Evolutionary conservation across 1,140 invertebrate species (phyloP).

Genomic region (Scaptomyza graminum): DNA sequence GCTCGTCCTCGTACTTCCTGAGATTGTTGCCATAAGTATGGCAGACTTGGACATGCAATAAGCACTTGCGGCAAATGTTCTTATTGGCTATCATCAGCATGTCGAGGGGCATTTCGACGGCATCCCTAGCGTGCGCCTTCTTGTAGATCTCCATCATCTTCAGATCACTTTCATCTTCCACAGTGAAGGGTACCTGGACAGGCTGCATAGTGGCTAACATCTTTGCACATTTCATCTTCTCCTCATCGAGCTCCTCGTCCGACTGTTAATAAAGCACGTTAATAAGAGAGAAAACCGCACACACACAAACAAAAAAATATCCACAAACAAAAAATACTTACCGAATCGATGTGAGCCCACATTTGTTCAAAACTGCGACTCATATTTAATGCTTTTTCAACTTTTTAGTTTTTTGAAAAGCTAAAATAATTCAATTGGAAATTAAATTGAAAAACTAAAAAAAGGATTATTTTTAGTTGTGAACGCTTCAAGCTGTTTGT

Average conservation of each 20-base stretch:
- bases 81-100: slow-evolving; percentile 31
- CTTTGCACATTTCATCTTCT: too few species aligned
- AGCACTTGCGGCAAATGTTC: slow-evolving; percentile 50
- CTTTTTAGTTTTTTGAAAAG: not conserved
- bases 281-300: not conserved
- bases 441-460: too few species aligned
- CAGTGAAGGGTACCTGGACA: not conserved
- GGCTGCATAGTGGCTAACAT: slow-evolving; percentile 30
- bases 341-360: slow-evolving; percentile 12
- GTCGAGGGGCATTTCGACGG: not conserved
- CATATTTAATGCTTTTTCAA: not conserved
- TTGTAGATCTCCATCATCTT: slow-evolving; percentile 33
- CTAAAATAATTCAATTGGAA: too few species aligned
- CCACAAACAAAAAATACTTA: not conserved
- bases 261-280: not conserved
- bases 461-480: too few species aligned
- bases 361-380: slow-evolving; percentile 28
- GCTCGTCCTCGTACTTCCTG: not conserved
- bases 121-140: slow-evolving; percentile 1
- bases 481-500: too few species aligned
- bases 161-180: slow-evolving; percentile 1
- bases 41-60: slow-evolving; percentile 39
- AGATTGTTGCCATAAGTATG: slow-evolving; percentile 25
- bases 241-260: not conserved
- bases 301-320: not conserved